Evolutionary conservation across 2,797 vertebrate genomes (phyloP), one percentile per base, ranked within the genome.

Genomic region (Petrocephalus sullivani): DNA sequence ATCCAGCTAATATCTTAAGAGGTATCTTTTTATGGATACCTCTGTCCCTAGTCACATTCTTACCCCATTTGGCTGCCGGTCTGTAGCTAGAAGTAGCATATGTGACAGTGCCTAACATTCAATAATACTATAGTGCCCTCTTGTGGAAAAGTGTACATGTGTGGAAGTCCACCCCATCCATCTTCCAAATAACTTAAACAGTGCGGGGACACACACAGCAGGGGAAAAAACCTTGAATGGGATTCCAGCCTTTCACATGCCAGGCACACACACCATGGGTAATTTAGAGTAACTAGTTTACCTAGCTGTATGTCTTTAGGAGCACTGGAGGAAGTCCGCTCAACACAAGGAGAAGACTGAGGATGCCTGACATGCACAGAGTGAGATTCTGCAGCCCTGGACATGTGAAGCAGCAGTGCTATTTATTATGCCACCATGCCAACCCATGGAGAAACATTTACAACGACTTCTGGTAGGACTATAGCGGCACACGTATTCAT

Each of bases 101-200:
- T 5, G 19, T 46, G 71, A 46, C 14, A 6, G 33, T 49, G 46
- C 41, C 75, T 81, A 37, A 14, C 75, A 49, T 81, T 37, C 46
- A 16, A 81, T 49, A 3, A n/a, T 81, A 78, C 75, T 81, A 16
- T n/a, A 49, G 19, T 81, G 75, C 75, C 75, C 19, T 19, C 75
- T 81, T 81, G 75, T 81, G 75, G 41, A 81, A 49, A 81, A n/a
- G 41, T n/a, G 41, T n/a, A 78, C n/a, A 78, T 78, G 16, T 81
- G 37, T 16, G 46, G 75, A 71, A 16, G 33, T 16, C 67, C 23
- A 71, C 67, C 33, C 14, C 28, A 4, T 71, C 33, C 4, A 12
- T 37, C 14, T 37, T 71, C 64, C 28, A 37, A 37, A 71, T 37
- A 16, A 71, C 67, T 37, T 71, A 0, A 3, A 2, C 37, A 3